Base-by-base conservation (phyloP, 2,888 invertebrate genomes). In the Watsonalla cultraria region DNA sequence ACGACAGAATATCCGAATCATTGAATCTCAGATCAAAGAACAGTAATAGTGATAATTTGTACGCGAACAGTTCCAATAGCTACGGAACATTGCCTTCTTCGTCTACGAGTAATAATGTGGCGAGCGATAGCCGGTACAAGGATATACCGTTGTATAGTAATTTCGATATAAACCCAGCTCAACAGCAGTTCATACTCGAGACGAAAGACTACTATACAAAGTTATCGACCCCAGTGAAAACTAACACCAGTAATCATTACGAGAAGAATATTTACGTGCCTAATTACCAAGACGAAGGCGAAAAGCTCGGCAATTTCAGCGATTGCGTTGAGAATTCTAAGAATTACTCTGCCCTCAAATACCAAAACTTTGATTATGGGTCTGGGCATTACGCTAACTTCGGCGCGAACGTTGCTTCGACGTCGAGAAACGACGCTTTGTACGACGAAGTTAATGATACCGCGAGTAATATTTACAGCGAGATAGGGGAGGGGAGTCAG, bases 1-100 rank as follows among this genome's bases (percentile, higher is more conserved):
- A 90, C 65, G 90, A 90, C 60, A 79, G 80, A 80, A 90, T 90
- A 60, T 90, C 90, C 0, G 87, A 87, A 75, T 90, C 90, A 6
- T 61, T 90, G 66, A 90, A 90, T 78, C 86, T 90, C 70, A 82
- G 86, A 75, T 78, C 80, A 46, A 89, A 86, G 56, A 86, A 85
- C 54, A 82, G 77, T 5, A 86, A 86, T 55, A 74, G 68, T 51
- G 87, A 89, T 51, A 81, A 78, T 45, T 59, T 82, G 37, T 88
- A 88, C 59, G 74, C 80, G 2, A 86, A 86, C 53, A 75, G 65
- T 34, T 24, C 54, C 9, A 63, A 59, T 45, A 51, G 68, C 0
- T 78, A 75, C 56, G 70, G 60, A 15, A 65, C 64, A 6, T 66
- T 62, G 0, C 71, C 81, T 0, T 72, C 79, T 0, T 72, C 79